Evolutionary conservation across 2,797 vertebrate species (phyloP).

Genomic region (Sebastes reedi): DNA sequence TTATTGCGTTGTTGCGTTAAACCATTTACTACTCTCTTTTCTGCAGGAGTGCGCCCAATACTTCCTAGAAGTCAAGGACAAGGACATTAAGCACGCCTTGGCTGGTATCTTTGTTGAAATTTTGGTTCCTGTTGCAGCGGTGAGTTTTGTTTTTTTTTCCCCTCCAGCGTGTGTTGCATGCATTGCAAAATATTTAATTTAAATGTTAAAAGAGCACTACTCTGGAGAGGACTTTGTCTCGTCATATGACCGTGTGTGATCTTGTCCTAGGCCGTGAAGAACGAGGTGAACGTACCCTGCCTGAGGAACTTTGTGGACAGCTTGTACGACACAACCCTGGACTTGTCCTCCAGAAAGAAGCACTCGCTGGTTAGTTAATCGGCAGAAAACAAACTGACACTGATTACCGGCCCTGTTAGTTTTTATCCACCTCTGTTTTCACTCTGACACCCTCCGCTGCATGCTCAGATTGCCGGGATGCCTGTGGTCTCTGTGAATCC

Average conservation of each 20-base stretch:
- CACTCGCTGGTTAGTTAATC: constrained; percentile 92
- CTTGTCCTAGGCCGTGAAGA: constrained; percentile 91
- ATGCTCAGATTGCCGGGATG: constrained; percentile 22
- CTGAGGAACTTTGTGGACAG: constrained; percentile 99
- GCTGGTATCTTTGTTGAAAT: constrained; percentile 98
- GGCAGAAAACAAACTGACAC: constrained; percentile 12
- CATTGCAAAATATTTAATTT: background rate
- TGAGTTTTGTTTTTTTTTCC: constrained; percentile 82
- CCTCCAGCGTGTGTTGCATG: background rate
- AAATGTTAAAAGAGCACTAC: background rate
- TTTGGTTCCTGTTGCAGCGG: constrained; percentile 96
- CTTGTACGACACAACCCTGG: constrained; percentile 95
- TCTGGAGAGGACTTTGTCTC: background rate
- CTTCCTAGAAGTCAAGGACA: constrained; percentile 98
- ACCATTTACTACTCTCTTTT: constrained; percentile 6
- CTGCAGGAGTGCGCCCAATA: constrained; percentile 96
- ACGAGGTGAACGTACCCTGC: constrained; percentile 98
- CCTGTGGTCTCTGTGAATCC: constrained; percentile 53
- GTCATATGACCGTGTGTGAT: constrained; percentile 14
- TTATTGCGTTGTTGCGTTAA: background rate
- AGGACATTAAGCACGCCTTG: constrained; percentile 96
- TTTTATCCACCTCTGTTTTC: constrained; percentile 14
- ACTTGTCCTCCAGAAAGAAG: constrained; percentile 97
- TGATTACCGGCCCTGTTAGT: constrained; percentile 16
- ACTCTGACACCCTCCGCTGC: constrained; percentile 11